phyloP scores from a whole-genome alignment of 2,113 vertebrate species.

The Poeciliopsis occidentalis region DNA sequence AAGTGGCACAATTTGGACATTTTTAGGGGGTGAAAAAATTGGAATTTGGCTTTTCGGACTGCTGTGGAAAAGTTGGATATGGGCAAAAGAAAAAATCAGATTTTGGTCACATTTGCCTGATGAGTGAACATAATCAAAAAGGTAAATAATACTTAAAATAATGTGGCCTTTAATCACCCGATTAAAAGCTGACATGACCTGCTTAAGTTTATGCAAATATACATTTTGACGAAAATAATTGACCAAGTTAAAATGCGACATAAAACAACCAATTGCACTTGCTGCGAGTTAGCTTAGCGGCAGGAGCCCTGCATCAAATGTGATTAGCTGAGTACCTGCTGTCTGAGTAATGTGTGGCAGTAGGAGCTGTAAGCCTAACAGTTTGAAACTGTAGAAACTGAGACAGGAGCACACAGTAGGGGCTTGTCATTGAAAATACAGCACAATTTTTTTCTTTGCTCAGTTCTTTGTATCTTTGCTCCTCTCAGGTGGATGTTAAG shows the following conservation, averaged over 20 bases:
- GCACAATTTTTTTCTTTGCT: background rate
- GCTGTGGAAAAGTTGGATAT: no score
- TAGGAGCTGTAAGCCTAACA: background rate
- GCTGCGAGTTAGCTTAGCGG: conserved; percentile 6
- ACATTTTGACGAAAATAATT: background rate
- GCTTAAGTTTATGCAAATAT: no score
- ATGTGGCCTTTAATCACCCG: background rate
- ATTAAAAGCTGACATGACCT: background rate
- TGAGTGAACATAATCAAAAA: background rate
- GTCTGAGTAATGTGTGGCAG: conserved; percentile 34
- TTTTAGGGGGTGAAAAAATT: no score
- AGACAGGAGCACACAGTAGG: background rate
- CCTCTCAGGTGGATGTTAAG: background rate
- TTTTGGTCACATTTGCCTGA: no score
- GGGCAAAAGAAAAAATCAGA: no score
- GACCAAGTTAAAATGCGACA: background rate
- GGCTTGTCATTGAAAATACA: background rate
- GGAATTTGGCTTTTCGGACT: no score
- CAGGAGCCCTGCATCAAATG: conserved; percentile 12
- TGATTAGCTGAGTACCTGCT: conserved; percentile 28
- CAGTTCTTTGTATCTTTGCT: background rate
- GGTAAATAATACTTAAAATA: background rate
- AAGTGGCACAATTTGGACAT: no score
- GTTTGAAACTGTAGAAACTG: background rate
- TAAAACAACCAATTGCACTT: background rate